These are phyloP conservation scores for Caligus rogercresseyi DNA, from an alignment of 1,140 invertebrate species.

Conservation along the genomic window DNA sequence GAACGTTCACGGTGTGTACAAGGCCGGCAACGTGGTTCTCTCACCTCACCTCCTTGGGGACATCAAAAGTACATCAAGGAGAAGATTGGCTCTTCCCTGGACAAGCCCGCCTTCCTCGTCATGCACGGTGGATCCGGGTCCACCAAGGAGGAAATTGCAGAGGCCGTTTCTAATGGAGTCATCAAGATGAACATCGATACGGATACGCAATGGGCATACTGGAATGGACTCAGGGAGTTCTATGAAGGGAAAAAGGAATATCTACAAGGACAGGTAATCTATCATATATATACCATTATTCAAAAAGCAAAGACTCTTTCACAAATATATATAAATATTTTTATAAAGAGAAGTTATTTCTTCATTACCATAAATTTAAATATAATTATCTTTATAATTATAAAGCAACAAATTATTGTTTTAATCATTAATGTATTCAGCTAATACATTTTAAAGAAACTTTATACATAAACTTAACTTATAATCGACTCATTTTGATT, in stretches of 20 bases:
- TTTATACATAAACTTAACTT: too few relatives aligned
- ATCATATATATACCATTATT: too few relatives aligned
- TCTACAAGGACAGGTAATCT: constrained; percentile 17
- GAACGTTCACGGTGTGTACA: constrained; percentile 20
- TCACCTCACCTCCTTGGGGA: constrained; percentile 13
- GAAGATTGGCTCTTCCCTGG: background rate
- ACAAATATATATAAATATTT: too few relatives aligned
- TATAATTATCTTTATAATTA: too few relatives aligned
- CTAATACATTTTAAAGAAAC: too few relatives aligned
- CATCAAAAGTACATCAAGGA: constrained; percentile 19
- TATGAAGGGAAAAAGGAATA: constrained; percentile 18
- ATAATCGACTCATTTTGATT: too few relatives aligned
- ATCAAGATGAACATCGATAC: constrained; percentile 21
- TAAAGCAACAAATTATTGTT: too few relatives aligned
- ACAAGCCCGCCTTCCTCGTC: constrained; percentile 18
- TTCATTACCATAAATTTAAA: too few relatives aligned
- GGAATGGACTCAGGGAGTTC: constrained; percentile 13
- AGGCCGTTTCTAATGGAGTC: constrained; percentile 16
- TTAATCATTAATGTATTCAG: too few relatives aligned
- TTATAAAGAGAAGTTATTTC: too few relatives aligned
- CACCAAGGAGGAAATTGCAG: constrained; percentile 16
- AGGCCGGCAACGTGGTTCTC: constrained; percentile 18
- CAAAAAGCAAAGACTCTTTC: too few relatives aligned
- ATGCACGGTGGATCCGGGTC: constrained; percentile 19
- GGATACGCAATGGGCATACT: constrained; percentile 20